phyloP scores from a whole-genome alignment of 2,888 invertebrate genomes.

The Uloborus plumipes region DNA sequence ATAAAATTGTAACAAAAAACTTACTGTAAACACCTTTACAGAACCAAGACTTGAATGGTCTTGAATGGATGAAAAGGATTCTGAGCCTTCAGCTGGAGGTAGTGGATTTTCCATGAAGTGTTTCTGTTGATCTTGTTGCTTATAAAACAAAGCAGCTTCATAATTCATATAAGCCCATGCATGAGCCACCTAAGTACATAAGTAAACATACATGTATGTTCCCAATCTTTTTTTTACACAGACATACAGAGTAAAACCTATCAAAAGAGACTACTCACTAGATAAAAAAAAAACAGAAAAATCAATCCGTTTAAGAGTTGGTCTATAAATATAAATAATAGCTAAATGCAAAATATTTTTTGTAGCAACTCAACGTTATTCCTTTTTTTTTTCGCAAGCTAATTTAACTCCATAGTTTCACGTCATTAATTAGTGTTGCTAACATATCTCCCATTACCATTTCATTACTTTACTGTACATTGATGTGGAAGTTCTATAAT shows the following conservation, averaged over 20 bases:
- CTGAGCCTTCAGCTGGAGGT: conserved; percentile 17
- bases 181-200: conserved; percentile 86
- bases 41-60: conserved; percentile 49
- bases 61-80: conserved; percentile 7
- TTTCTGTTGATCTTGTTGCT: conserved; percentile 70
- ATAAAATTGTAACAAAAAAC: neutral
- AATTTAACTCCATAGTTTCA: too few species aligned
- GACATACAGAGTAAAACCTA: too few species aligned
- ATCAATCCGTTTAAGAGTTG: neutral
- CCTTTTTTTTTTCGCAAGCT: too few species aligned
- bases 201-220: neutral
- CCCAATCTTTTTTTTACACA: neutral
- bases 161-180: conserved; percentile 98
- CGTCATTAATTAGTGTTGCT: too few species aligned
- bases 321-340: too few species aligned
- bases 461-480: too few species aligned
- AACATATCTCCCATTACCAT: too few species aligned
- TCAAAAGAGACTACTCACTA: too few species aligned
- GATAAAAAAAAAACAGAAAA: neutral
- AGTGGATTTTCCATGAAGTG: conserved; percentile 4
- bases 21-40: conserved; percentile 36
- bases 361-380: too few species aligned
- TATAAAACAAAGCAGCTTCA: conserved; percentile 85
- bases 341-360: too few species aligned
- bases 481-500: too few species aligned